Evolutionary conservation across 2,888 invertebrate genomes (phyloP), one percentile per base, ranked within the genome.

Genomic region (Drosophila hamatofila): DNA sequence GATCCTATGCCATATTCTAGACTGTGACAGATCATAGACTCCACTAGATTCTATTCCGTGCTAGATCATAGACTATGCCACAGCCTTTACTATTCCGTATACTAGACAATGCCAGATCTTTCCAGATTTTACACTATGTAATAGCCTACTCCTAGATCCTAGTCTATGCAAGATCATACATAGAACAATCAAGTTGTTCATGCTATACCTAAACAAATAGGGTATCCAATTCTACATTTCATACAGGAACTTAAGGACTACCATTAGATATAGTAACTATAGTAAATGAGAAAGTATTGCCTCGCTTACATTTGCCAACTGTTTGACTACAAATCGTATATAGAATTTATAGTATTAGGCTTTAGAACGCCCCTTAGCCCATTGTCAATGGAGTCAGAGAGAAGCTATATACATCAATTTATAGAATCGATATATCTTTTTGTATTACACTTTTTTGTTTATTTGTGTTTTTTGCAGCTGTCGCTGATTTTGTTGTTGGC

Each of bases 391-490:
- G 16, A 37, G 16, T 7, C n/a, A n/a, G 8, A 39, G 37, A n/a
- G 8, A 8, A 39, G 37, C 37, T 39, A 1, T 41, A 25, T 23
- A 9, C 25, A 46, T n/a, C 23, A n/a, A 6, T 11, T 18, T 2
- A 11, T 1, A 18, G 9, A 30, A 27, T 30, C 30, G 6, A 18
- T 18, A 49, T 49, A 30, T 49, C 49, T 30, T n/a, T n/a, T n/a
- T 14, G 30, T 49, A 60, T 61, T 51, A 41, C 63, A 25, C 14
- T 58, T 57, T 60, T 73, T 59, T 23, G 44, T 51, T 73, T 74
- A 59, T 65, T 69, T 48, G 37, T 48, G 37, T 44, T 65, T 75
- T 58, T 49, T 48, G 69, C 64, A 65, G 75, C 79, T 64, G 49
- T 16, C 18, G 79, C 63, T 74, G 59, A 25, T 35, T 49, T 42